Conservation (phyloP, 2,113 vertebrate species). For the Triplophysa tibetana region DNA sequence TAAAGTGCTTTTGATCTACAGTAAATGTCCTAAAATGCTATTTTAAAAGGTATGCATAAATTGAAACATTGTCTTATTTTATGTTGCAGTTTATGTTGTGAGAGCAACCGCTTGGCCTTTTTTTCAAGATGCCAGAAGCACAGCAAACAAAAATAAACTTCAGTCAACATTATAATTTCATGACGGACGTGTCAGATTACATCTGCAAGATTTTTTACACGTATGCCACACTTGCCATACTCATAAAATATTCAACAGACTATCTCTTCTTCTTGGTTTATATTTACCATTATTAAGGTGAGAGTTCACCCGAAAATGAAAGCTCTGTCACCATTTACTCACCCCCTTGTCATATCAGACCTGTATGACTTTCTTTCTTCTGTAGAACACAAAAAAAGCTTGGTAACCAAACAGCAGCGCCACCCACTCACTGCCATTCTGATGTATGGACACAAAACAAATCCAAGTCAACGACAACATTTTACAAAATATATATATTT, state of each 20-base stretch:
- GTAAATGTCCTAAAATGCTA: not conserved
- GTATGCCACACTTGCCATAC: not conserved
- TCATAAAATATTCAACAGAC: conserved; percentile 2
- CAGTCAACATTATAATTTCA: conserved; percentile 3
- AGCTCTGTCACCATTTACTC: too few relatives aligned
- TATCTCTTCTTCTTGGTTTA: not conserved
- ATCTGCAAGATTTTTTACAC: not conserved
- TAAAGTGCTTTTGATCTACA: too few relatives aligned
- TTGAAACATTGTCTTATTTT: not conserved
- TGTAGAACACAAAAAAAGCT: too few relatives aligned
- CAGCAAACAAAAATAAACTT: conserved; percentile 14
- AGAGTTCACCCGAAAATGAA: too few relatives aligned
- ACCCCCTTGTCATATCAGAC: too few relatives aligned
- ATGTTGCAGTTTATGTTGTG: not conserved
- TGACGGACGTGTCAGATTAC: not conserved
- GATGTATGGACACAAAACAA: too few relatives aligned
- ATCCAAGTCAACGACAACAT: too few relatives aligned
- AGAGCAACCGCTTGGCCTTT: not conserved
- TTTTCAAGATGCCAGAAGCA: conserved; percentile 6
- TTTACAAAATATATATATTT: too few relatives aligned
- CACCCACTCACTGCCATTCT: too few relatives aligned
- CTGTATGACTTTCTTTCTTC: too few relatives aligned
- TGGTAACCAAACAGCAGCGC: too few relatives aligned
- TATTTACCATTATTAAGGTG: not conserved
- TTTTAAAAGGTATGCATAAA: not conserved